Evolutionary conservation across 2,113 vertebrate genomes (phyloP).

Genomic region (Glaucomys volans): DNA sequence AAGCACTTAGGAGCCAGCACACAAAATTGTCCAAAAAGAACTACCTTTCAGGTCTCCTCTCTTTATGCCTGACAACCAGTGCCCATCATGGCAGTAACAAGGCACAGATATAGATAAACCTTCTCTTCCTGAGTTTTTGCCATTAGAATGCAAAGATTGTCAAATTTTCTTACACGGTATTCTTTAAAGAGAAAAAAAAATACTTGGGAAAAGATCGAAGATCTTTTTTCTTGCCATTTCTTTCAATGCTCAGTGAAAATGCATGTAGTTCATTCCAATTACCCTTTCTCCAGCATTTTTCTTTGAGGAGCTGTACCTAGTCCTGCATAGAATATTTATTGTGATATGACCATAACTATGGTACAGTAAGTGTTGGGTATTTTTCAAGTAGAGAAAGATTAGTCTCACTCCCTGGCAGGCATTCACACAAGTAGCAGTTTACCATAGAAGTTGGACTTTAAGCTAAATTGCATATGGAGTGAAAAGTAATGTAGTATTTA

Average conservation of each 20-base stretch:
- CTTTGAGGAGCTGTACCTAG: constrained; percentile 64
- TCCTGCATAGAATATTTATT: constrained; percentile 72
- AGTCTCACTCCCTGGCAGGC: constrained; percentile 48
- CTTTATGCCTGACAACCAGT: background rate
- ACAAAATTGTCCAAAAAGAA: constrained; percentile 14
- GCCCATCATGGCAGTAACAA: background rate
- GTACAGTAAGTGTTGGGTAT: constrained; percentile 58
- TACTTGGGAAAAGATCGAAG: constrained; percentile 53
- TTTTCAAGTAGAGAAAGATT: constrained; percentile 68
- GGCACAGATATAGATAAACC: background rate
- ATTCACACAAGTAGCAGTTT: constrained; percentile 54
- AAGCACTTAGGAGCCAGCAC: constrained; percentile 31
- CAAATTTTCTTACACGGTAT: background rate
- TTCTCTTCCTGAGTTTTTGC: background rate
- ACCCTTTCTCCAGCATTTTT: constrained; percentile 63
- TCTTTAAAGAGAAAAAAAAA: constrained; percentile 42
- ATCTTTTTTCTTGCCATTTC: constrained; percentile 69
- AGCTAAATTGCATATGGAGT: constrained; percentile 56
- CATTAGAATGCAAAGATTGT: constrained; percentile 64
- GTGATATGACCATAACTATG: constrained; percentile 65
- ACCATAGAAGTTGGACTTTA: constrained; percentile 33
- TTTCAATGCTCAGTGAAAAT: constrained; percentile 73
- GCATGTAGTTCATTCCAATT: constrained; percentile 75
- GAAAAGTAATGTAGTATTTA: constrained; percentile 52
- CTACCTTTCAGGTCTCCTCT: background rate